Evolutionary conservation across 2,113 vertebrate genomes (phyloP), one percentile per base, ranked within the genome.

Genomic region (Poeciliopsis turrubarensis): DNA sequence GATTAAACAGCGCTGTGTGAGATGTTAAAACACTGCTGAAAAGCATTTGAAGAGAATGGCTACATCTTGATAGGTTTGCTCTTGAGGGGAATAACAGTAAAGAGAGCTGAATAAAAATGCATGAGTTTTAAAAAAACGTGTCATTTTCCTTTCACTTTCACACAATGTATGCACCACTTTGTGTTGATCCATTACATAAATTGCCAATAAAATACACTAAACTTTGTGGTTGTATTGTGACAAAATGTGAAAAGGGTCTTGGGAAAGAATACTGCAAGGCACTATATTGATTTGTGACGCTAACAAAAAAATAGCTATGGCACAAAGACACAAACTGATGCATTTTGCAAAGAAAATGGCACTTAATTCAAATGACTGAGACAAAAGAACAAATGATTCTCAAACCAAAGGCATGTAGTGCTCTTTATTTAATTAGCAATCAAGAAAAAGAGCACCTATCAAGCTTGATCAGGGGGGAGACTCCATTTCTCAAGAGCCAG

Each of bases 321-420:
- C 73, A 72, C 69, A 78, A 71, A 34, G 70, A 65, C 77, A 82
- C 29, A 78, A 80, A 81, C 60, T 70, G 77, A 82, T 80, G 85
- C 75, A 81, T 86, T 88, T 87, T 70, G 32, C 26, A 64, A 65
- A 81, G 77, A 30, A 89, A 71, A 73, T 78, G 60, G 41, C 68
- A 80, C 66, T 69, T 1, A 54, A 22, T n/a, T 22, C 51, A 54
- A 68, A 61, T 54, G 34, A 83, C 61, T 63, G 62, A 68, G 9
- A 64, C 29, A 60, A 39, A 51, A n/a, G 51, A 83, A 80, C 79
- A 70, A 78, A 86, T 81, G 87, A 70, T 88, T 89, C 87, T 88
- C 87, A 90, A 88, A 78, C 1, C 82, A 67, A 71, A 22, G n/a
- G 65, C 72, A 41, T 67, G 32, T 26, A 65, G 72, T 44, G 47